These are phyloP conservation scores for Torymus tubicola DNA, from an alignment of 2,888 invertebrate genomes.

Conservation along the genomic window DNA sequence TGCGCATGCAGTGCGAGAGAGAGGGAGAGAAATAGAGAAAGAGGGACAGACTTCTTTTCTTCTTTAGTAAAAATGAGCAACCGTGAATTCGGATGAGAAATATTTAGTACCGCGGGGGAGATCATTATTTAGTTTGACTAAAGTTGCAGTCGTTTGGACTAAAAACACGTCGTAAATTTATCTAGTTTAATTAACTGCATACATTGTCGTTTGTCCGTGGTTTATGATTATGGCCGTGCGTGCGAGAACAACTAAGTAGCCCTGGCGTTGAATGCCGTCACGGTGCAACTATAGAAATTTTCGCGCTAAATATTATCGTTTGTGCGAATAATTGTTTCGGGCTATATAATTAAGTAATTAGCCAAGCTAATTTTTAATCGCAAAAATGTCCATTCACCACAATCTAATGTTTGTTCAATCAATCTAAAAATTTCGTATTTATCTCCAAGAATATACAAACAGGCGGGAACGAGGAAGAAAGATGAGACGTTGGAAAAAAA, in stretches of 20 bases:
- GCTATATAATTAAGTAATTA: too few relatives aligned
- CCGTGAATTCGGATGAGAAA: conserved; percentile 13
- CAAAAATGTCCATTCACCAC: not conserved
- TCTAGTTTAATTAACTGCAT: conserved; percentile 16
- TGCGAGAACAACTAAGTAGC: conserved; percentile 14
- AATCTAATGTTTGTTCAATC: not conserved
- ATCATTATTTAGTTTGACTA: conserved; percentile 26
- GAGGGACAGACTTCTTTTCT: not conserved
- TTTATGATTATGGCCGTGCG: conserved; percentile 7
- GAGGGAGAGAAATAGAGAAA: not conserved
- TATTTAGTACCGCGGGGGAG: conserved; percentile 14
- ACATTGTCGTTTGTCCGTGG: conserved; percentile 10
- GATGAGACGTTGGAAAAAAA: conserved; percentile 13
- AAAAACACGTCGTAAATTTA: conserved; percentile 41
- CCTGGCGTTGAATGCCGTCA: conserved; percentile 7
- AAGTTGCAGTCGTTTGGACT: conserved; percentile 9
- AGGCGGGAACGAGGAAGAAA: conserved; percentile 1
- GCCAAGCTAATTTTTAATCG: too few relatives aligned
- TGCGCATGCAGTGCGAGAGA: conserved; percentile 1
- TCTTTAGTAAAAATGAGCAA: not conserved
- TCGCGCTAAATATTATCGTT: too few relatives aligned
- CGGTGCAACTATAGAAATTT: too few relatives aligned
- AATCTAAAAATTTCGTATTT: not conserved
- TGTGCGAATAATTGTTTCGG: too few relatives aligned
- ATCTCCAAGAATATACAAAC: conserved; percentile 22